Evolutionary conservation across 2,113 vertebrate genomes (phyloP).

Genomic region (Lophotis ruficrista): DNA sequence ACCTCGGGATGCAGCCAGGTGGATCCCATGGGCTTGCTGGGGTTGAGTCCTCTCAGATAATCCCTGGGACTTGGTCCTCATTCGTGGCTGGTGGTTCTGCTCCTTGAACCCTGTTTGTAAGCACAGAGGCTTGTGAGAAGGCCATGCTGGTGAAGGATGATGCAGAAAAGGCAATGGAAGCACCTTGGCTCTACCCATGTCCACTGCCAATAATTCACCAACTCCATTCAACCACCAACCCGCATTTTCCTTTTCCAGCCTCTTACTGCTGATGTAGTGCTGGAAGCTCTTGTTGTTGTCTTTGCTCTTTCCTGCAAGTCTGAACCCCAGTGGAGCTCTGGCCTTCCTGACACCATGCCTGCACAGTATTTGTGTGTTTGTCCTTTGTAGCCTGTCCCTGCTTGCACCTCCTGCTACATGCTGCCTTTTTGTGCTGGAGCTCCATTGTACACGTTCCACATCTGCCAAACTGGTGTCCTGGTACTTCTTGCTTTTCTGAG

Average conservation of each 20-base stretch:
- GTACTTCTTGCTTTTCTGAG: not conserved
- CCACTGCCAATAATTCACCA: not conserved
- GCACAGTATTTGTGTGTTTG: not conserved
- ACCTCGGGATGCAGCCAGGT: rapidly evolving
- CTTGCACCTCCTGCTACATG: not conserved
- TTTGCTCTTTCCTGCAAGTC: not conserved
- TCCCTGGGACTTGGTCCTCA: not conserved
- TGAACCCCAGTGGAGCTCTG: not conserved
- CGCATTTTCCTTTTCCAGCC: not conserved
- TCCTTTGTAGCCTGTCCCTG: not conserved
- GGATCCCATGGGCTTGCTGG: not conserved
- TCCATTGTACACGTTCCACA: not conserved
- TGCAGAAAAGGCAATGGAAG: not conserved
- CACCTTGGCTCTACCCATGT: rapidly evolving
- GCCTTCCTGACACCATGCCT: not conserved
- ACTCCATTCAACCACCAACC: rapidly evolving
- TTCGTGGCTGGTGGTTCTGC: not conserved
- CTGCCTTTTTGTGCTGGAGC: not conserved
- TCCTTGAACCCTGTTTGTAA: not conserved
- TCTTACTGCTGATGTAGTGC: not conserved
- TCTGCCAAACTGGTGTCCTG: not conserved
- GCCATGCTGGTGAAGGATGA: not conserved
- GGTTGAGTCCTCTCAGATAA: not conserved
- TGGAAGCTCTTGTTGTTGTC: not conserved
- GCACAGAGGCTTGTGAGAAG: not conserved